Evolutionary conservation across 1,140 invertebrate genomes (phyloP).

Genomic region (Caenorhabditis elegans): WBcel235 BX284605.5:19044001-19044500

Average conservation of each 20-base stretch:
- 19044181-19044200: slow-evolving; percentile 36
- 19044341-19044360: slow-evolving; percentile 29
- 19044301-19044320: slow-evolving; percentile 50
- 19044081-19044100: slow-evolving; percentile 38
- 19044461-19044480: no score
- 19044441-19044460: no score
- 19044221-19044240: slow-evolving; percentile 20
- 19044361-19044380: slow-evolving; percentile 36
- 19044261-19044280: slow-evolving; percentile 8
- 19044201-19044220: no score
- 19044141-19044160: slow-evolving; percentile 39
- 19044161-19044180: slow-evolving; percentile 50
- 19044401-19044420: no score
- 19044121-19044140: slow-evolving; percentile 39
- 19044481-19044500: no score
- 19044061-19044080: slow-evolving; percentile 7
- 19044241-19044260: slow-evolving; percentile 23
- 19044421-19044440: no score
- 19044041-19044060: background rate
- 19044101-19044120: slow-evolving; percentile 42
- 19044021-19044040: no score
- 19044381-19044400: no score
- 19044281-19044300: no score
- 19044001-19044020: no score
- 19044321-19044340: slow-evolving; percentile 47